Conservation (phyloP, 2,113 vertebrate genomes). For the Oryctolagus cuniculus region DNA sequence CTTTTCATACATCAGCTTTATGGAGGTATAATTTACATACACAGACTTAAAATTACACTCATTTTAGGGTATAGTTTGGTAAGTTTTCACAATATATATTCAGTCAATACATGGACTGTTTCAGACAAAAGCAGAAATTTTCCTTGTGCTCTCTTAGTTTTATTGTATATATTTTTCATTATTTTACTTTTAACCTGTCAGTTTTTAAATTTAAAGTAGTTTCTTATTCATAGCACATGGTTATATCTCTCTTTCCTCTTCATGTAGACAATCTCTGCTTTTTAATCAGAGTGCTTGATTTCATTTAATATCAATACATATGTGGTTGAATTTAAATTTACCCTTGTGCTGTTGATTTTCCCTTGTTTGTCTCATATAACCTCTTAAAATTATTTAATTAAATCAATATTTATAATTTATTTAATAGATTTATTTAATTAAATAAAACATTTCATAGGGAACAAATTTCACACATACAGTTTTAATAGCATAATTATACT, state of each 20-base stretch:
- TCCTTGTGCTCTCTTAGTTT: constrained; percentile 3
- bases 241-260: not conserved
- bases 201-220: constrained; percentile 15
- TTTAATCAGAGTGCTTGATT: not conserved
- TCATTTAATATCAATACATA: not conserved
- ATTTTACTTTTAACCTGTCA: constrained; percentile 7
- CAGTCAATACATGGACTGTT: not conserved
- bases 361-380: not conserved
- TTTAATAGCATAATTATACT: no score
- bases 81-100: not conserved
- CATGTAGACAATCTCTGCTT: not conserved
- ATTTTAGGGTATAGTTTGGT: not conserved
- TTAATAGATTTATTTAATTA: no score
- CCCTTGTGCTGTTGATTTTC: not conserved
- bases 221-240: not conserved
- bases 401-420: no score
- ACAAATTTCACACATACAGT: no score
- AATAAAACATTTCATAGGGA: no score
- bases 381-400: no score
- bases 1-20: not conserved
- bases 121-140: constrained; percentile 1
- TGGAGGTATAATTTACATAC: not conserved
- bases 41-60: not conserved
- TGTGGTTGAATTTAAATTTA: not conserved
- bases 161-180: not conserved